Evolutionary conservation across 2,797 vertebrate genomes (phyloP).

Genomic region (Paratrypauchen microcephalus): DNA sequence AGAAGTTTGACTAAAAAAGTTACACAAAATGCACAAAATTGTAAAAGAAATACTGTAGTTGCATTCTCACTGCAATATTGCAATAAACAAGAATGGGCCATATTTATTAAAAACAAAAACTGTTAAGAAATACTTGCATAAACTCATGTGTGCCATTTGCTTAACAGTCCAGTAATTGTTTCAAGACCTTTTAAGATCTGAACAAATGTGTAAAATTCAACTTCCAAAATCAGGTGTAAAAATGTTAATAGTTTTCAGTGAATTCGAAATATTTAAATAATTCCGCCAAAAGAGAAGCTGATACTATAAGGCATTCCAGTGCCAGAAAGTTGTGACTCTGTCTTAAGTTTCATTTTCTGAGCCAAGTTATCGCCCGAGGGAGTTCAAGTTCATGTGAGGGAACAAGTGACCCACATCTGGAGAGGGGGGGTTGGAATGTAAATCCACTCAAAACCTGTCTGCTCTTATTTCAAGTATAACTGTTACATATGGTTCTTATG

Average conservation of each 20-base stretch:
- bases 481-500: background rate
- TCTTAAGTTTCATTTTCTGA: conserved; percentile 46
- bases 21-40: too few relatives aligned
- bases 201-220: background rate
- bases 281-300: conserved; percentile 38
- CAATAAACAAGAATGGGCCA: too few relatives aligned
- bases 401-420: conserved; percentile 61
- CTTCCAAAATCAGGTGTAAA: background rate
- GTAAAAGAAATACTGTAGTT: too few relatives aligned
- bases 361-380: conserved; percentile 32
- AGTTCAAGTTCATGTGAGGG: conserved; percentile 36
- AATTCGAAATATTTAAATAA: conserved; percentile 53
- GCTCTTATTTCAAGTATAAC: conserved; percentile 19
- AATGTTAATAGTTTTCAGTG: conserved; percentile 11
- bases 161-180: background rate
- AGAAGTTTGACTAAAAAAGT: too few relatives aligned
- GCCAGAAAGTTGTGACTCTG: conserved; percentile 15
- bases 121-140: background rate
- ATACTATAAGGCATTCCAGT: conserved; percentile 35
- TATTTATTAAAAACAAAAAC: too few relatives aligned
- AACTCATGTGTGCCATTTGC: background rate
- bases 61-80: too few relatives aligned
- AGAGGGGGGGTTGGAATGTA: conserved; percentile 30
- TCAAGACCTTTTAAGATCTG: background rate
- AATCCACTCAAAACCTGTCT: conserved; percentile 15